Conservation (phyloP, 2,888 invertebrate species). For the Leptopilina myrica region DNA sequence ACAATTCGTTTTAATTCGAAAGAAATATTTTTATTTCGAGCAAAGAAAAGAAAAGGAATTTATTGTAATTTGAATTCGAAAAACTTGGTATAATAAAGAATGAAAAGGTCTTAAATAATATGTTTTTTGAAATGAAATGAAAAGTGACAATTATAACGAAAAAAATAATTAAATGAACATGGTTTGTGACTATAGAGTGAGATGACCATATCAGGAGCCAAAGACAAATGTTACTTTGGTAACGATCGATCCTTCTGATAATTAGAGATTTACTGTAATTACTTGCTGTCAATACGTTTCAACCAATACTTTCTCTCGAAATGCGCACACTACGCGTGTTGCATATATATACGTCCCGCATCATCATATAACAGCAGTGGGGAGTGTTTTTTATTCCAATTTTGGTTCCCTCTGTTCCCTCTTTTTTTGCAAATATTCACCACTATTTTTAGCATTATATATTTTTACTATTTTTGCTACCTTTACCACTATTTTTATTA, state of each 20-base stretch:
- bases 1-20: no score
- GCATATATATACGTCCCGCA: constrained; percentile 29
- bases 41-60: no score
- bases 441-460: no score
- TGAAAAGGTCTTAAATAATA: no score
- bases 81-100: no score
- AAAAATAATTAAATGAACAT: background rate
- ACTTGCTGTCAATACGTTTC: constrained; percentile 56
- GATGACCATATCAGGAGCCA: background rate
- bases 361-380: constrained; percentile 31
- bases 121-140: no score
- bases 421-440: no score
- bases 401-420: background rate
- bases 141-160: constrained; percentile 1
- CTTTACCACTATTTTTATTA: no score
- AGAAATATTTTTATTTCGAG: no score
- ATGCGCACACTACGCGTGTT: background rate
- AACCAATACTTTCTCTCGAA: constrained; percentile 45
- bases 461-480: no score
- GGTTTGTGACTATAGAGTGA: background rate
- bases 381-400: background rate
- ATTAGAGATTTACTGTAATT: constrained; percentile 65
- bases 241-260: constrained; percentile 55
- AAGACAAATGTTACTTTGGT: constrained; percentile 4
- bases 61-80: no score